Conservation (phyloP, 2,888 invertebrate species). For the Andrena bicolor region DNA sequence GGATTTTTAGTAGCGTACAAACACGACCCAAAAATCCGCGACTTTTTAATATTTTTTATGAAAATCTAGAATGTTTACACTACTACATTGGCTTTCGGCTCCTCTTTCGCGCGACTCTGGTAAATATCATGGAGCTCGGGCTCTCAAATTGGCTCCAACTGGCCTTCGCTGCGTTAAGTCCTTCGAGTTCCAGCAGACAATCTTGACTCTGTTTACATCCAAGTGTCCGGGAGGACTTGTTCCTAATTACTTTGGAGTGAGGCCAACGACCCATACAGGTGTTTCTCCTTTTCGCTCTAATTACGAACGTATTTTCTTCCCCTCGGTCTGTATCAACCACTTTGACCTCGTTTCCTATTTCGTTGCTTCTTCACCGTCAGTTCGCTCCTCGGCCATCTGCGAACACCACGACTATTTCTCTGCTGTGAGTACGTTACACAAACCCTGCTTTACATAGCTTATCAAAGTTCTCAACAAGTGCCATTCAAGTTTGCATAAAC, state of each 20-base stretch:
- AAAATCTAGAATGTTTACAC: no score
- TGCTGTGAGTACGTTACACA: background rate
- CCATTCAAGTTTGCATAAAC: background rate
- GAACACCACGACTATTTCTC: background rate
- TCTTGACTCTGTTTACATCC: background rate
- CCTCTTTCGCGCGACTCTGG: no score
- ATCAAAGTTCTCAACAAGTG: background rate
- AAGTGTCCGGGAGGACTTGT: background rate
- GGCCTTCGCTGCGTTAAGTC: no score
- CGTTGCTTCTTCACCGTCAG: background rate
- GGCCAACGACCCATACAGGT: background rate
- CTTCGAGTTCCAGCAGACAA: background rate
- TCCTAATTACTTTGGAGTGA: background rate
- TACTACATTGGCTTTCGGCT: no score
- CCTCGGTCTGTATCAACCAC: background rate
- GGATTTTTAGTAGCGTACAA: no score
- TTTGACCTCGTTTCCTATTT: background rate
- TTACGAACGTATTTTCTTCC: background rate
- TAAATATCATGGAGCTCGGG: no score
- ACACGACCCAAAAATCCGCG: no score
- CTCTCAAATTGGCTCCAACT: no score
- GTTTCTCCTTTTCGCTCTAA: background rate
- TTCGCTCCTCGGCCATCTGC: background rate
- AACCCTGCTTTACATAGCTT: background rate
- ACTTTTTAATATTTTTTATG: no score